These are phyloP conservation scores for Erithacus rubecula DNA, from an alignment of 2,797 vertebrate genomes.

Conservation along the genomic window DNA sequence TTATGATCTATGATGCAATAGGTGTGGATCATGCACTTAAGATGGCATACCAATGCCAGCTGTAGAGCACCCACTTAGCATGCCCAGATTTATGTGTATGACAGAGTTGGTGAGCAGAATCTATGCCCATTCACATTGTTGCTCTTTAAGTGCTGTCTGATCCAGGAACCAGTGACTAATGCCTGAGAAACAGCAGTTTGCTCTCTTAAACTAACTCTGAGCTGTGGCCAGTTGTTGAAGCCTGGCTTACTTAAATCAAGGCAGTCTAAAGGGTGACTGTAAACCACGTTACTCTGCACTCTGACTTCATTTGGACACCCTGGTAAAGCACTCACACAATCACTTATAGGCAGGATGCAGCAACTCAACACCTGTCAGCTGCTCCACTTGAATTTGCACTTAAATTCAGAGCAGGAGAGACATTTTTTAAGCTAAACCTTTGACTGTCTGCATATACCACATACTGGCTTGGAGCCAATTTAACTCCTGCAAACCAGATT, in stretches of 20 bases:
- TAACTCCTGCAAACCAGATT: neutral
- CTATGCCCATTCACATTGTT: neutral
- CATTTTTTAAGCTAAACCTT: neutral
- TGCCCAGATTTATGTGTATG: neutral
- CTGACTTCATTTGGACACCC: neutral
- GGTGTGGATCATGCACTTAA: neutral
- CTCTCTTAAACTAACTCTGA: neutral
- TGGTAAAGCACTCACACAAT: neutral
- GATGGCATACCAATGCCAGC: neutral
- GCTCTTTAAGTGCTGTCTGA: fast-evolving
- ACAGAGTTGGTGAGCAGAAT: neutral
- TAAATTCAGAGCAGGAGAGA: neutral
- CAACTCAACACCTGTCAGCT: neutral
- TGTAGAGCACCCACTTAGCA: neutral
- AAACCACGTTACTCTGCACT: neutral
- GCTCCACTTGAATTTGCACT: neutral
- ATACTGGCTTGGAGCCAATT: neutral
- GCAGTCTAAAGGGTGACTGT: neutral
- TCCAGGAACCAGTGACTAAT: neutral
- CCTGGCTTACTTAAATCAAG: neutral
- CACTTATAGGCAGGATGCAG: neutral
- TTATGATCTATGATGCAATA: neutral
- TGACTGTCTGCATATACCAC: neutral
- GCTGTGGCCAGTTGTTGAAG: neutral
- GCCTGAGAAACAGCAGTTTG: neutral